Evolutionary conservation across 1,140 invertebrate genomes (phyloP).

Genomic region (Solenopsis fugax): DNA sequence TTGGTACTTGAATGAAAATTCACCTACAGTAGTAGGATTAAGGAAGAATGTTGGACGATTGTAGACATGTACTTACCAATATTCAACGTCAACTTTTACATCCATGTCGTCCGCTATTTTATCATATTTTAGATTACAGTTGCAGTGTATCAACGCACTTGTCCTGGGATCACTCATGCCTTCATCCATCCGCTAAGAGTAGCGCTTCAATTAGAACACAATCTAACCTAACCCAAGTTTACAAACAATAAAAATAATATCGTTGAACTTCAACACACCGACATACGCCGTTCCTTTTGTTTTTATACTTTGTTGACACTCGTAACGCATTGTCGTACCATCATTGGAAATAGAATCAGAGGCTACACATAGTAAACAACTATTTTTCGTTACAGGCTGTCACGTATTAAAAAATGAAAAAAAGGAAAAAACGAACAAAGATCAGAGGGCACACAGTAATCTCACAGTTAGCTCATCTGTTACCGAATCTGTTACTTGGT

Average conservation of each 20-base stretch:
- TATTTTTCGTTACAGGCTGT: not conserved
- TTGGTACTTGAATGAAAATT: too few relatives aligned
- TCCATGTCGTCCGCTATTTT: slow-evolving; percentile 40
- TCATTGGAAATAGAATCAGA: not conserved
- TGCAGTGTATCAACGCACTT: not conserved
- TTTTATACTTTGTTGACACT: slow-evolving; percentile 1
- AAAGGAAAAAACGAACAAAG: not conserved
- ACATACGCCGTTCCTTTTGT: not conserved
- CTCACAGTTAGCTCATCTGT: not conserved
- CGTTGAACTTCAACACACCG: not conserved
- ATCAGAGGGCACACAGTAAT: too few relatives aligned
- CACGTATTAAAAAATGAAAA: not conserved
- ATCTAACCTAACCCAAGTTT: not conserved
- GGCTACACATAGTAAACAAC: not conserved
- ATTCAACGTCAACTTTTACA: slow-evolving; percentile 85
- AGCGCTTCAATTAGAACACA: not conserved
- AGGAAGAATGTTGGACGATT: not conserved
- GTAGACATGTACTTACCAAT: slow-evolving; percentile 83
- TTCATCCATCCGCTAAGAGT: not conserved
- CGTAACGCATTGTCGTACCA: not conserved
- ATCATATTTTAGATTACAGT: not conserved
- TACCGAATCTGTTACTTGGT: not conserved
- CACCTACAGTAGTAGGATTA: too few relatives aligned
- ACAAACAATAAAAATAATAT: slow-evolving; percentile 28
- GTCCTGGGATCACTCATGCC: not conserved